Evolutionary conservation across 2,113 vertebrate genomes (phyloP), one percentile per base, ranked within the genome.

Genomic region (Spermophilus dauricus): DNA sequence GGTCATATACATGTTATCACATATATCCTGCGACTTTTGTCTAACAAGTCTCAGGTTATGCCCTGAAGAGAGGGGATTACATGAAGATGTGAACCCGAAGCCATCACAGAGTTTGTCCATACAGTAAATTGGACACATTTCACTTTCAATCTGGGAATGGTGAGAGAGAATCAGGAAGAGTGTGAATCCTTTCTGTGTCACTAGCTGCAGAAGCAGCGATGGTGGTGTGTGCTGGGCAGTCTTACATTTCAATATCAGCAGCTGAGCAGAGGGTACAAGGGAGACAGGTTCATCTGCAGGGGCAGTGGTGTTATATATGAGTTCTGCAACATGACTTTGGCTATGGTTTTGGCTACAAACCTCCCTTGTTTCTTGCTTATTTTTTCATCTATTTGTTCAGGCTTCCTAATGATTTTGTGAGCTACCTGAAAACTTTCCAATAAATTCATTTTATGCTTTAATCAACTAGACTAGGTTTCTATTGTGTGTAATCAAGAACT

Each of bases 361-460:
- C 61, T 93, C 42, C 11, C 18, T 61, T 61, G 30, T n/a, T 76
- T 83, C 69, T 51, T 94, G 53, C 22, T 86, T n/a, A n/a, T n/a
- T 86, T 96, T 61, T 53, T 63, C 24, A 58, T 10, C 32, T n/a
- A 1, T 85, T 96, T 69, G 10, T 96, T 89, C 53, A 56, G 8
- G 3, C 24, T 91, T 61, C 78, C n/a, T 89, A 9, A 42, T 89
- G 82, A 77, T 92, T 93, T 70, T 96, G 17, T 56, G 34, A 90
- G 28, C 26, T 93, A n/a, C 45, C 8, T 9, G 67, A 91, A 94
- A 51, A 78, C 61, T 82, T 88, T 73, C 37, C 67, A 93, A 69
- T 82, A 95, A 58, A 86, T 96, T 91, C n/a, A 67, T 94, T 67
- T 87, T 77, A 81, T 67, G 26, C 58, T 95, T 73, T 91, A 87